Conservation (phyloP, 2,797 vertebrate species). For the Parauchenoglanis ngamensis region DNA sequence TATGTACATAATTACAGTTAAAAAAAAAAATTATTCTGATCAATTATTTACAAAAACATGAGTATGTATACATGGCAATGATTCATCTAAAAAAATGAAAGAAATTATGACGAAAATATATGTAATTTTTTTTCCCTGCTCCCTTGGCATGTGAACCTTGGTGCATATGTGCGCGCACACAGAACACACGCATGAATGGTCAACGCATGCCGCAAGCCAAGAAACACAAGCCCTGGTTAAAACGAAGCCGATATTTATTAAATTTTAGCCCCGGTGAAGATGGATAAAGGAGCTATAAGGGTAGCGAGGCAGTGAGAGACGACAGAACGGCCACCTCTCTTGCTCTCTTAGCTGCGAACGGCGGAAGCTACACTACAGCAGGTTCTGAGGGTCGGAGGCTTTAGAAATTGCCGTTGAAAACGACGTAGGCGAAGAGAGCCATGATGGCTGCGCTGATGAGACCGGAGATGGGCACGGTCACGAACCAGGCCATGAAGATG, state of each 20-base stretch:
- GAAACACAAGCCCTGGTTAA: slow-evolving; percentile 63
- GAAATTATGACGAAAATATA: slow-evolving; percentile 47
- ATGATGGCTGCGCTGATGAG: slow-evolving; percentile 94
- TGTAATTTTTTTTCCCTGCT: slow-evolving; percentile 19
- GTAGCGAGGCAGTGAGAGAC: slow-evolving; percentile 15
- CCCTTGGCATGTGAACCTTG: slow-evolving; percentile 53
- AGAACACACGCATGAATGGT: slow-evolving; percentile 42
- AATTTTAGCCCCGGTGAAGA: neutral
- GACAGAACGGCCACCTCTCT: slow-evolving; percentile 8
- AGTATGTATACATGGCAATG: slow-evolving; percentile 63
- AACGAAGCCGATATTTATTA: neutral
- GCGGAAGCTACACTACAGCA: slow-evolving; percentile 17
- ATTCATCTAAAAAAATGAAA: slow-evolving; percentile 59
- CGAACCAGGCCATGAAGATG: slow-evolving; percentile 99
- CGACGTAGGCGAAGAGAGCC: slow-evolving; percentile 83
- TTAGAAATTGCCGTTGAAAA: slow-evolving; percentile 61
- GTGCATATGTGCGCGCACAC: slow-evolving; percentile 17
- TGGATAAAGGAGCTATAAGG: neutral
- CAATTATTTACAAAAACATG: slow-evolving; percentile 66
- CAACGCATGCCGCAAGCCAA: slow-evolving; percentile 60
- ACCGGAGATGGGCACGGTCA: slow-evolving; percentile 95
- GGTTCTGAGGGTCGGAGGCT: neutral
- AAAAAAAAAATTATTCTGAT: slow-evolving; percentile 40
- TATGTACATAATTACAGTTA: slow-evolving; percentile 68
- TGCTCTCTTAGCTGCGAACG: slow-evolving; percentile 41